Evolutionary conservation across 2,888 invertebrate species (phyloP), one percentile per base, ranked within the genome.

Genomic region (Drosophila ustulata): DNA sequence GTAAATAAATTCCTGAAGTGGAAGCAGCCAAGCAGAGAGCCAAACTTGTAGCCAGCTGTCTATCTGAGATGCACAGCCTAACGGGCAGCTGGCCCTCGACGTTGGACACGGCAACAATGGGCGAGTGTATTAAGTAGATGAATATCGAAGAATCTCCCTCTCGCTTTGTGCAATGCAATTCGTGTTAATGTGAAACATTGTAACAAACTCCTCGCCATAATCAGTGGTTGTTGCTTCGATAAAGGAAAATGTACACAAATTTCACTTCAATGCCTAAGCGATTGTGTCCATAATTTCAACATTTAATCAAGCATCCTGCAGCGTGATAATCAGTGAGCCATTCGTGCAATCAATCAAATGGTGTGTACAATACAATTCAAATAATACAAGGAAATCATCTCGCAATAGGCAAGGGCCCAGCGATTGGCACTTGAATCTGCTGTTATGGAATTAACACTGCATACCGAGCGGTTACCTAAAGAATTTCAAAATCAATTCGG

Each of bases 1-100:
- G 86, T 88, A 85, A 89, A 85, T 85, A 88, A 78, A 82, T 89
- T 85, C 69, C 78, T 85, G 69, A 85, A 89, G 83, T 82, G 86
- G 74, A 85, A 80, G 73, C 64, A 74, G 57, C 57, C 67, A 67
- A 43, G 53, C 57, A 30, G 11, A 53, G 39, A 63, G 25, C 53
- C 76, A 52, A 71, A 72, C 74, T 75, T 78, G 71, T 67, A 64
- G 52, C 66, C 58, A 52, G 64, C 53, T 64, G 62, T 56, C 50
- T 68, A 62, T 64, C 46, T 18, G 34, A 39, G 37, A 30, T 63
- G 26, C 39, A 50, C 41, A 45, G 61, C 46, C 59, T 57, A 77
- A 51, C 46, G 34, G 37, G 7, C 51, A 51, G 50, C 32, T 47
- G 18, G 26, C 43, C n/a, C 9, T 8, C n/a, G 11, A 37, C 56